A percentile compares a stretch with the other conserved stretches of the same genome.
These are phyloP conservation scores for Ciconia stormi DNA, from an alignment of 2,113 vertebrate genomes.

Conservation along the genomic window DNA sequence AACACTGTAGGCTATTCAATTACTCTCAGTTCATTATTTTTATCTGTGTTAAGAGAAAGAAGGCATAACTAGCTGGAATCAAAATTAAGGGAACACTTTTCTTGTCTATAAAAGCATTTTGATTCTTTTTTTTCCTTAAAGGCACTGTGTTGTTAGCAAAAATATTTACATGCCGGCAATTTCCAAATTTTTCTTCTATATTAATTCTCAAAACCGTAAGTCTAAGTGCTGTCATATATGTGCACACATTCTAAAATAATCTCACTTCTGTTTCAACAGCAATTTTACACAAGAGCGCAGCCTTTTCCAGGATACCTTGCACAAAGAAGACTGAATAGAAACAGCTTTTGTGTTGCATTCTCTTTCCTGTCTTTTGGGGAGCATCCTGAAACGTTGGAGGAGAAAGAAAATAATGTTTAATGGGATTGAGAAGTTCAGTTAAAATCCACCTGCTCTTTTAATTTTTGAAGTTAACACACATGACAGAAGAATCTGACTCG, in stretches of 20 bases:
- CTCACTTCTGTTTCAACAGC: slow-evolving; percentile 58
- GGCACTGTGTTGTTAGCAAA: background rate
- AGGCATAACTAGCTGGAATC: background rate
- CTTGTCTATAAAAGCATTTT: background rate
- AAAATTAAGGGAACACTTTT: background rate
- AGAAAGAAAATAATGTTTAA: background rate
- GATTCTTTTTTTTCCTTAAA: background rate
- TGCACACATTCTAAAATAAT: background rate
- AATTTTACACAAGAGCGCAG: background rate
- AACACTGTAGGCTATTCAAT: background rate
- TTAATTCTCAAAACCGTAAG: background rate
- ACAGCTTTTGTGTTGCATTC: slow-evolving; percentile 41
- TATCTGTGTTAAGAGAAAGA: background rate
- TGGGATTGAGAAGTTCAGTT: slow-evolving; percentile 4
- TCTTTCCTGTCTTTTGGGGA: slow-evolving; percentile 26
- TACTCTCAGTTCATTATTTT: background rate
- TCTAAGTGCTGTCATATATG: background rate
- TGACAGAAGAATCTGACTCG: background rate
- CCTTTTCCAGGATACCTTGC: slow-evolving; percentile 14
- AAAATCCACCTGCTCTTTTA: background rate
- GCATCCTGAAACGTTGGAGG: slow-evolving; percentile 7
- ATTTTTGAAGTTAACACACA: background rate
- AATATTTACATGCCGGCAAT: background rate
- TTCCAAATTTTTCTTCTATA: background rate
- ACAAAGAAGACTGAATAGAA: slow-evolving; percentile 30